These are phyloP conservation scores for Ischnus inquisitorius DNA, from an alignment of 2,888 invertebrate species.

Conservation along the genomic window DNA sequence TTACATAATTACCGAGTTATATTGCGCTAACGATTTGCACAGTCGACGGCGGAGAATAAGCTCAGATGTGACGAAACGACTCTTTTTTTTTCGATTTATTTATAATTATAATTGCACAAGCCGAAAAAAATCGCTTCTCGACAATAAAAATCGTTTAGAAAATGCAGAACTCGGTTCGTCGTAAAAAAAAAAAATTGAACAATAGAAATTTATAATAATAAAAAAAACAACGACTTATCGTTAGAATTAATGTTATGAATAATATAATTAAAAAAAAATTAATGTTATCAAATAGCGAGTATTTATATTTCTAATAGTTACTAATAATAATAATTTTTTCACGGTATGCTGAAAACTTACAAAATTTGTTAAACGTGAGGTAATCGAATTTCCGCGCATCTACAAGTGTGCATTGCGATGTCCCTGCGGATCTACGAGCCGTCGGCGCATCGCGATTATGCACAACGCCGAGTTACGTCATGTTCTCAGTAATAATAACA, in stretches of 20 bases:
- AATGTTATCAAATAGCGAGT: too few relatives aligned
- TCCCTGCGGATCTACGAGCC: neutral
- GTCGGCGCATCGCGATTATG: constrained; percentile 37
- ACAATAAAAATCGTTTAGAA: too few relatives aligned
- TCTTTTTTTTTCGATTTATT: neutral
- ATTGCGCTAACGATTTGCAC: neutral
- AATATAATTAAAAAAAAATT: too few relatives aligned
- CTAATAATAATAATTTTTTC: neutral
- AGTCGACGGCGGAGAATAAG: neutral
- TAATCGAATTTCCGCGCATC: neutral
- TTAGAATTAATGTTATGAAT: too few relatives aligned
- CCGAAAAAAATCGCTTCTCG: neutral
- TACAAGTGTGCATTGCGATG: neutral
- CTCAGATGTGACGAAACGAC: constrained; percentile 40
- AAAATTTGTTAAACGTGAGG: neutral
- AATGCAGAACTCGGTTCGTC: too few relatives aligned
- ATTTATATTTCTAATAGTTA: neutral
- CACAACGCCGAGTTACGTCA: constrained; percentile 64
- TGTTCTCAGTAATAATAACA: constrained; percentile 64
- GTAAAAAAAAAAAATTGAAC: too few relatives aligned
- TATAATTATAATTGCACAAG: neutral
- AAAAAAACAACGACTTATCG: too few relatives aligned
- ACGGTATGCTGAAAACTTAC: too few relatives aligned
- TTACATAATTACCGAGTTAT: constrained; percentile 1
- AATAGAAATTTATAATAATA: too few relatives aligned